Evolutionary conservation across 2,888 invertebrate genomes (phyloP), one percentile per base, ranked within the genome.

Genomic region (Euphydryas editha): DNA sequence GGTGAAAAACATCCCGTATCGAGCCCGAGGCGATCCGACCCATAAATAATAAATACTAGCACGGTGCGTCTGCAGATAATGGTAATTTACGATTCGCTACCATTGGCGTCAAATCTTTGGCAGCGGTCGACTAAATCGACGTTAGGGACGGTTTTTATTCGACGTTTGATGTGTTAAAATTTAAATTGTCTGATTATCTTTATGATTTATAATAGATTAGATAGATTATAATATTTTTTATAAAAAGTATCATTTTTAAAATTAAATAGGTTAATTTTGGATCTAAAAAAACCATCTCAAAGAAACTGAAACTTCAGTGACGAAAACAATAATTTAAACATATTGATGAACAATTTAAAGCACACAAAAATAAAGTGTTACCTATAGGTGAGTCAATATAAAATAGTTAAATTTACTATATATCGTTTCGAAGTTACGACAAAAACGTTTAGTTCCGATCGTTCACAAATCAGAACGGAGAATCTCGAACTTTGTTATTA

Each of bases 41-140:
- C 92, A 93, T 93, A 93, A 93, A 93, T 93, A 93, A 93, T 93
- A 93, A 92, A 92, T 87, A 89, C 86, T 86, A 90, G 86, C 87
- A 82, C 87, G 81, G 88, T 84, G 83, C 87, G 90, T 90, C 92
- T 90, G 88, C 84, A 91, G 93, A 93, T 93, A 93, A 92, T 93
- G 88, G 92, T 92, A 91, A 92, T 92, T 91, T 92, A 93, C 90
- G 88, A 84, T 81, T 83, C 81, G 81, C 83, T 82, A 86, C 87
- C 85, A 85, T 81, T 83, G 84, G 79, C 87, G 88, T 90, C 90
- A 90, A 86, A 87, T 85, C 88, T 87, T 87, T 89, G 88, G 87
- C 87, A 88, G 81, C 76, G 79, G 67, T 79, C 77, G 81, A 82
- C 79, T 84, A 79, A 86, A 85, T 86, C 84, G 85, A 83, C 83